Percentiles rank a stretch among this genome's conserved stretches.
Conservation (phyloP, 2,113 vertebrate species). For the Melanerpes aurifrons region DNA sequence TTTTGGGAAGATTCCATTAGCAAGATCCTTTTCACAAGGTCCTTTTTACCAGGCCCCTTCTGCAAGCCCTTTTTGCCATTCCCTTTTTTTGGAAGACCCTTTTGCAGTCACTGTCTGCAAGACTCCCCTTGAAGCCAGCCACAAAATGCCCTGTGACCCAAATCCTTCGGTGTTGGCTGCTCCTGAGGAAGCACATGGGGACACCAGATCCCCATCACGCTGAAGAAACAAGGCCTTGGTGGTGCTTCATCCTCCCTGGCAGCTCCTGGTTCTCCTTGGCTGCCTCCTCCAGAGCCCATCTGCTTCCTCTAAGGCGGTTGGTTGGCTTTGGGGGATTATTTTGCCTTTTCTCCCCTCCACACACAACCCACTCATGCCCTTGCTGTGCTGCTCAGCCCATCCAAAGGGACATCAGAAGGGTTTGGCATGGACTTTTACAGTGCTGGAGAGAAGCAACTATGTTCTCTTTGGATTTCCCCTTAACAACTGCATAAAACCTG, state of each 20-base stretch:
- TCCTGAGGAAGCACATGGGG: rapidly evolving
- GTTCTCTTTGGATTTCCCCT: neutral
- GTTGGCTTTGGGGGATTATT: neutral
- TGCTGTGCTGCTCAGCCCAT: neutral
- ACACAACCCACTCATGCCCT: neutral
- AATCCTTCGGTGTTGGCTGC: neutral
- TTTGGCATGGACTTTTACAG: neutral
- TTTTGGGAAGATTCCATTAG: neutral
- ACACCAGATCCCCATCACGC: neutral
- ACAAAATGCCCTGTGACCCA: rapidly evolving
- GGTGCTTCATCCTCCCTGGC: neutral
- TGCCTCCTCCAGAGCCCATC: neutral
- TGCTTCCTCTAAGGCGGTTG: rapidly evolving
- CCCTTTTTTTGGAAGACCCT: neutral
- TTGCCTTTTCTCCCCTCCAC: neutral
- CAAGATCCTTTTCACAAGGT: no score
- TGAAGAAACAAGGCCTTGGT: neutral
- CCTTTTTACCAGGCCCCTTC: no score
- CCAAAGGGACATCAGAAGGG: neutral
- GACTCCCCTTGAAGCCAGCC: neutral
- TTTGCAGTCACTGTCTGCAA: neutral
- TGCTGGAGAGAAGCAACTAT: neutral
- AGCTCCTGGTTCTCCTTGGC: neutral
- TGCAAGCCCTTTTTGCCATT: neutral
- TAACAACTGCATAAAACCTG: neutral